A percentile compares a stretch with the other conserved stretches of the same genome.
Evolutionary conservation across 2,113 vertebrate species (phyloP).

Genomic region (Dromaius novaehollandiae): DNA sequence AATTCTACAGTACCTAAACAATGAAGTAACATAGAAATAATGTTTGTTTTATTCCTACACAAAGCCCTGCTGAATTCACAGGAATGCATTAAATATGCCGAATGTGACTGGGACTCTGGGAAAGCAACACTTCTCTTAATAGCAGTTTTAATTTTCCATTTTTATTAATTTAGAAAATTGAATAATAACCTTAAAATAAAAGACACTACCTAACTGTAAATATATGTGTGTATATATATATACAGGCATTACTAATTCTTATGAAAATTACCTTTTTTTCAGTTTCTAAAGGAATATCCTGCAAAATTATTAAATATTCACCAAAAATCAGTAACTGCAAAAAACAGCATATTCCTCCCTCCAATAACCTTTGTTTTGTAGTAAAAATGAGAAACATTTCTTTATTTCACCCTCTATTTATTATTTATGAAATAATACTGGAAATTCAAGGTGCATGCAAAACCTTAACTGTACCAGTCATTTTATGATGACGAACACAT

Average conservation of each 20-base stretch:
- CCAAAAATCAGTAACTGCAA: neutral
- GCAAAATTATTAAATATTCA: neutral
- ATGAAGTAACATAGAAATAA: constrained; percentile 32
- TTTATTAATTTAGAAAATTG: constrained; percentile 15
- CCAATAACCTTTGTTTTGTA: neutral
- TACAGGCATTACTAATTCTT: neutral
- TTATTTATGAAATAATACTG: neutral
- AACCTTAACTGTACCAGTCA: neutral
- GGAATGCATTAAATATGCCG: constrained; percentile 8
- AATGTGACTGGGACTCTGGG: neutral
- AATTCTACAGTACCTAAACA: constrained; percentile 42
- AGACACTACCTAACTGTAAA: neutral
- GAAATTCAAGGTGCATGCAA: neutral
- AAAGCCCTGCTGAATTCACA: neutral
- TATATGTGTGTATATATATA: neutral
- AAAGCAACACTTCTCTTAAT: neutral
- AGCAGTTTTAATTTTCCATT: constrained; percentile 1
- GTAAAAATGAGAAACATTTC: neutral
- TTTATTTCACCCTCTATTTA: neutral
- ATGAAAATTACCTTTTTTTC: neutral
- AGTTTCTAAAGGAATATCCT: neutral
- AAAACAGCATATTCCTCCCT: accelerated
- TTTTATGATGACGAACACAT: neutral
- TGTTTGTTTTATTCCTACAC: constrained; percentile 16
- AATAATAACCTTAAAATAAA: neutral